These are phyloP conservation scores for Anas platyrhynchos DNA, from an alignment of 2,113 vertebrate genomes.

Conservation along the genomic window DNA sequence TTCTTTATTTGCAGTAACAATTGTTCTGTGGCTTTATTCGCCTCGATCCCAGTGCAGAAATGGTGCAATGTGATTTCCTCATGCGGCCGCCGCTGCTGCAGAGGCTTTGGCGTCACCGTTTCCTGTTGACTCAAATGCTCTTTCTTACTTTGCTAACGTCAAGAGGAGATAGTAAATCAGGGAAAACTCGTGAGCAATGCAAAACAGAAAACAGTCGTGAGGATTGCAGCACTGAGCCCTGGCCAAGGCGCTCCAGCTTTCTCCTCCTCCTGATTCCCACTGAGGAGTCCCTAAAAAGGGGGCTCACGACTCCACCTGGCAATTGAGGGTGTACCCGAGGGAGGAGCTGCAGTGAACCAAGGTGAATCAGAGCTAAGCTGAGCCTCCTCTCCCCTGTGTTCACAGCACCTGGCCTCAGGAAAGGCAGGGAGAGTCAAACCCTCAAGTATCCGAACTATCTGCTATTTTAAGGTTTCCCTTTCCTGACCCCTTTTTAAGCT, in stretches of 20 bases:
- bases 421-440: background rate
- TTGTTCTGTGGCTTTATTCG: slow-evolving; percentile 30
- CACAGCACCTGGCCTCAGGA: background rate
- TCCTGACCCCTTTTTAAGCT: background rate
- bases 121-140: slow-evolving; percentile 77
- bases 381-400: background rate
- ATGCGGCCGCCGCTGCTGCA: slow-evolving; percentile 7
- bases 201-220: background rate
- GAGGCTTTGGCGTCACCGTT: slow-evolving; percentile 59
- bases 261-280: background rate
- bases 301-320: background rate
- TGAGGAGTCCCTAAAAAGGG: background rate
- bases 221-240: background rate
- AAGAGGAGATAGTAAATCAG: slow-evolving; percentile 20
- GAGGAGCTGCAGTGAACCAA: background rate
- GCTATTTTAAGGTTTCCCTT: background rate
- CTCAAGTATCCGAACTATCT: background rate
- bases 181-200: slow-evolving; percentile 28
- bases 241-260: background rate
- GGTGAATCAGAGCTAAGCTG: background rate
- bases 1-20: slow-evolving; percentile 41
- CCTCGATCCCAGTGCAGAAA: slow-evolving; percentile 21
- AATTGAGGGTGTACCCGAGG: background rate
- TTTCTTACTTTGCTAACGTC: background rate
- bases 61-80: slow-evolving; percentile 72